Percentiles rank a stretch among this genome's conserved stretches.
These are phyloP conservation scores for Sclerurus mexicanus DNA, from an alignment of 2,113 vertebrate genomes.

Conservation along the genomic window DNA sequence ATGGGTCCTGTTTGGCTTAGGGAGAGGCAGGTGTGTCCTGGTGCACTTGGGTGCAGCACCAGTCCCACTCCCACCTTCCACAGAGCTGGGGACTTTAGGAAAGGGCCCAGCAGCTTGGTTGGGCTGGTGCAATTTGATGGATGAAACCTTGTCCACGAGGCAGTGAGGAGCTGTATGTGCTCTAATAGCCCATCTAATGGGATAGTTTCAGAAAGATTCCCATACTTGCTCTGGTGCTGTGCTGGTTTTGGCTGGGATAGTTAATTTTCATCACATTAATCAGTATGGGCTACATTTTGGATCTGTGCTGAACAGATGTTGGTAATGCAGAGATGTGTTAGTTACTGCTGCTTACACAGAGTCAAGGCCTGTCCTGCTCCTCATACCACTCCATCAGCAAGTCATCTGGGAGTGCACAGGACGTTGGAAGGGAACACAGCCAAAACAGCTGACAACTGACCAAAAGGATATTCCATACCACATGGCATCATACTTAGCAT, in stretches of 20 bases:
- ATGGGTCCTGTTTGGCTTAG: not conserved
- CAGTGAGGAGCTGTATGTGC: not conserved
- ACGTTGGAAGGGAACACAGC: not conserved
- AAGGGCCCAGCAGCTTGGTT: not conserved
- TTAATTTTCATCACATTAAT: not conserved
- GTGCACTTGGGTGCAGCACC: not conserved
- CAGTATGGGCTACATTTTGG: not conserved
- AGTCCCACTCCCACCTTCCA: not conserved
- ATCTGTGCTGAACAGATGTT: not conserved
- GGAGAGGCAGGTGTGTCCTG: not conserved
- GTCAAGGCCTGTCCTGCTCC: not conserved
- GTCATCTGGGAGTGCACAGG: too few relatives aligned
- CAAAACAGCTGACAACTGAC: not conserved
- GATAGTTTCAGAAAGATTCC: not conserved
- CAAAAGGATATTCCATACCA: not conserved
- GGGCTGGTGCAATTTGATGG: not conserved
- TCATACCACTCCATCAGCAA: not conserved
- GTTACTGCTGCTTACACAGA: not conserved
- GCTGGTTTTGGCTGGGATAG: not conserved
- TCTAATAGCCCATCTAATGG: not conserved
- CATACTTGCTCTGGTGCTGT: not conserved
- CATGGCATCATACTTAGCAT: too few relatives aligned
- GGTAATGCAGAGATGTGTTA: not conserved
- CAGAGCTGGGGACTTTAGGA: not conserved
- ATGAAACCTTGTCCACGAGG: not conserved